Evolutionary conservation across 2,797 vertebrate genomes (phyloP).

Genomic region (Manis javanica): DNA sequence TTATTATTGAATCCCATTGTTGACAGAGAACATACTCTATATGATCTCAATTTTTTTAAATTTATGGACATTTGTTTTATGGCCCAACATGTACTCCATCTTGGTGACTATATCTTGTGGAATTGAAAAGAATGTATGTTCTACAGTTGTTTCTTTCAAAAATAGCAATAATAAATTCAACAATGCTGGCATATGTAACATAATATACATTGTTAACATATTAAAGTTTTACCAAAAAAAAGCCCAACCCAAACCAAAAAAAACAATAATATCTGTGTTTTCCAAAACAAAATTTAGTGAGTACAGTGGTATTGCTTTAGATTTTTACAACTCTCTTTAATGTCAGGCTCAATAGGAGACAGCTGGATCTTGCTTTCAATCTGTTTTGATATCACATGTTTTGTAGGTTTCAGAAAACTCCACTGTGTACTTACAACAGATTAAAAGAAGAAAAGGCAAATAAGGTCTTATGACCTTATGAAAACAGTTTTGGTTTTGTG

Average conservation of each 20-base stretch:
- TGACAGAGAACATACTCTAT: background rate
- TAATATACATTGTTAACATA: background rate
- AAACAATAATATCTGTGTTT: background rate
- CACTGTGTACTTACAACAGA: background rate
- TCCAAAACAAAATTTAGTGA: background rate
- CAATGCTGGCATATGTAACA: background rate
- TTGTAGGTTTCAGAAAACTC: slow-evolving; percentile 9
- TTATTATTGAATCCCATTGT: background rate
- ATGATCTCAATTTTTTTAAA: background rate
- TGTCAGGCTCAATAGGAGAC: background rate
- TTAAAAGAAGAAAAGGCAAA: background rate
- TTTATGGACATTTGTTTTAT: background rate
- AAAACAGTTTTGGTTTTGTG: slow-evolving; percentile 13
- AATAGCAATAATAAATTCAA: background rate
- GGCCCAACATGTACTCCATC: background rate
- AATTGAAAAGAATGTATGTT: slow-evolving; percentile 24
- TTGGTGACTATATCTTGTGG: background rate
- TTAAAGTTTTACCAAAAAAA: background rate
- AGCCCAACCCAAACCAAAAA: background rate
- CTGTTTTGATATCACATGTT: background rate
- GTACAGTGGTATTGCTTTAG: background rate
- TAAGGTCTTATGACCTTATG: background rate
- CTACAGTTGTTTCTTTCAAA: background rate
- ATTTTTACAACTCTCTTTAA: background rate
- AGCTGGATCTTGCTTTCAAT: background rate